These are phyloP conservation scores for Limnephilus lunatus DNA, from an alignment of 2,888 invertebrate genomes.

Conservation along the genomic window DNA sequence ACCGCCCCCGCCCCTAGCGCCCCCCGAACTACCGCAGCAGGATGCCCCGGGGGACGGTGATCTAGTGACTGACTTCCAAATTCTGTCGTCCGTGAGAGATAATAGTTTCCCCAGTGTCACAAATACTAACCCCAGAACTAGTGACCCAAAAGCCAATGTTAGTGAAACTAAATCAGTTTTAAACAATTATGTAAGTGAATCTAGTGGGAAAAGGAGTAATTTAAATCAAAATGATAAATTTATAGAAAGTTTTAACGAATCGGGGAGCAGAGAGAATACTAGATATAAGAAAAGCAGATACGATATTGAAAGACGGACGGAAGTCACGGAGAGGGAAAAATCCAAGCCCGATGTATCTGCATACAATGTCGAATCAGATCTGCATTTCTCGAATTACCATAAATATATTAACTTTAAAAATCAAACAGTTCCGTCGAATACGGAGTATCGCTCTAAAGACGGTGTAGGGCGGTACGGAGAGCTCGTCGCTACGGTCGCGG, in stretches of 20 bases:
- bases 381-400: not conserved
- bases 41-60: not conserved
- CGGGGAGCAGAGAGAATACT: not conserved
- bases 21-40: not conserved
- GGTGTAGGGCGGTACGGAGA: not conserved
- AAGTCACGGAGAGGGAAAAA: not conserved
- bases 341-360: not conserved
- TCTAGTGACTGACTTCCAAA: not conserved
- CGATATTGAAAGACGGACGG: not conserved
- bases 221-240: not conserved
- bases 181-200: slow-evolving; percentile 8
- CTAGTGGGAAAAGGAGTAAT: not conserved
- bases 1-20: not conserved
- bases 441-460: not conserved
- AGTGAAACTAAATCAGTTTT: not conserved
- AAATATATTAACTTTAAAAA: slow-evolving; percentile 7
- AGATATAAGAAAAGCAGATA: not conserved
- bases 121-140: not conserved
- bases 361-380: not conserved
- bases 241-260: not conserved
- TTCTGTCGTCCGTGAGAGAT: slow-evolving; percentile 44
- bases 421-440: slow-evolving; percentile 6
- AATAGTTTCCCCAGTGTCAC: slow-evolving; percentile 17
- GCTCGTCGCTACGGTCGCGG: not conserved
- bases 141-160: slow-evolving; percentile 42